Evolutionary conservation across 2,888 invertebrate genomes (phyloP).

Genomic region (Phlogophora meticulosa): DNA sequence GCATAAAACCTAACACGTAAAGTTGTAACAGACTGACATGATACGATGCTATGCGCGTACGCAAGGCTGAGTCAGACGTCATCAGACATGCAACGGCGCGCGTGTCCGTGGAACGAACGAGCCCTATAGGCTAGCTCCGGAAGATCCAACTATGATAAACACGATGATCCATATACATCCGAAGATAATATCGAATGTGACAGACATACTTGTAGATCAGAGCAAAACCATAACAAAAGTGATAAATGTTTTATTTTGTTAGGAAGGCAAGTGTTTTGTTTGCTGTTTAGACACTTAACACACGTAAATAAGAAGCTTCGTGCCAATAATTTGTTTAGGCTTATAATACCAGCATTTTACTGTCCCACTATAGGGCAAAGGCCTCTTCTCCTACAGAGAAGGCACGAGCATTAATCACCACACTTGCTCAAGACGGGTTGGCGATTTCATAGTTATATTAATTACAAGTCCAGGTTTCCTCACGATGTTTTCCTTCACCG

Average conservation of each 20-base stretch:
- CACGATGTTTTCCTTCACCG: too few relatives aligned
- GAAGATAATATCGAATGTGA: slow-evolving; percentile 49
- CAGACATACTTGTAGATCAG: slow-evolving; percentile 22
- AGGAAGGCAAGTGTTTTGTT: slow-evolving; percentile 9
- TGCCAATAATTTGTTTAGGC: not conserved
- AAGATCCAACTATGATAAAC: slow-evolving; percentile 61
- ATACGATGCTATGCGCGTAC: slow-evolving; percentile 65
- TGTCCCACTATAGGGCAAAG: too few relatives aligned
- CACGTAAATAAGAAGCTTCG: not conserved
- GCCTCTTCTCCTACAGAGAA: too few relatives aligned
- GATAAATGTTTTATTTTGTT: slow-evolving; percentile 25
- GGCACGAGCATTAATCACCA: too few relatives aligned
- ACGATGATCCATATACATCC: slow-evolving; percentile 49
- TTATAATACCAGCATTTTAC: not conserved
- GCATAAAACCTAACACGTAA: slow-evolving; percentile 49
- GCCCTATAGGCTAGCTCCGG: slow-evolving; percentile 59
- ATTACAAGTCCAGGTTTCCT: too few relatives aligned
- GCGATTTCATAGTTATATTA: too few relatives aligned
- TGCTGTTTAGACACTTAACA: too few relatives aligned
- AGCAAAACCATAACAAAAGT: slow-evolving; percentile 46
- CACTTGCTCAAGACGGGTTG: too few relatives aligned
- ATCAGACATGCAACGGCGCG: slow-evolving; percentile 70
- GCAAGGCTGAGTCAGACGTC: slow-evolving; percentile 69
- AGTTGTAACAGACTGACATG: slow-evolving; percentile 46
- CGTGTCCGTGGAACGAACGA: slow-evolving; percentile 57